These are phyloP conservation scores for Drosophila helvetica DNA, from an alignment of 2,888 invertebrate species.

Conservation along the genomic window DNA sequence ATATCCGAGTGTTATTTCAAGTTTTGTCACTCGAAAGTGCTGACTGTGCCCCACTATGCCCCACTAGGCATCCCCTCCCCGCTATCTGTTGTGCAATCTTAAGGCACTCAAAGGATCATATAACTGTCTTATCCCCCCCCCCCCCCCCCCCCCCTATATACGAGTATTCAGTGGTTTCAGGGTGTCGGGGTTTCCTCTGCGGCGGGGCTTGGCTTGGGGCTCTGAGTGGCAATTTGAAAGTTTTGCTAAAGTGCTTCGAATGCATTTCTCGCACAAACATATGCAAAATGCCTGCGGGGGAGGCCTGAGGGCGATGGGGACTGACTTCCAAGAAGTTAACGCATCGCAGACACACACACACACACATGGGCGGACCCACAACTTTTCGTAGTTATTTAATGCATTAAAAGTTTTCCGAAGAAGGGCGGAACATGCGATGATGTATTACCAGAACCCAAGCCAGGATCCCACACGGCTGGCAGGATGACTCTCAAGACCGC, in stretches of 20 bases:
- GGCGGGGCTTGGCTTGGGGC: no score
- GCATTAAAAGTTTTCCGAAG: conserved; percentile 62
- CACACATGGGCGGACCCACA: conserved; percentile 5
- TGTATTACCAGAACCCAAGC: neutral
- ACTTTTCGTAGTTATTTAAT: conserved; percentile 68
- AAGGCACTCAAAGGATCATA: conserved; percentile 35
- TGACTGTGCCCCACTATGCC: neutral
- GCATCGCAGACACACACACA: no score
- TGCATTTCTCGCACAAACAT: conserved; percentile 26
- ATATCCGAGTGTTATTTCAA: conserved; percentile 21
- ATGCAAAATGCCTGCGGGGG: conserved; percentile 24
- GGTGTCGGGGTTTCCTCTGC: no score
- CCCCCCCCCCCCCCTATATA: conserved; percentile 1
- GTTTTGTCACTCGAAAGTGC: conserved; percentile 22
- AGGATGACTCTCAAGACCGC: no score
- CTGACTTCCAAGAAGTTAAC: conserved; percentile 13
- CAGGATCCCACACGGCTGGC: neutral
- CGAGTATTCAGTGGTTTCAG: neutral
- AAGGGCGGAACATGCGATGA: neutral
- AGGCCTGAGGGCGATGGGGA: neutral
- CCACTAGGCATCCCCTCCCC: neutral
- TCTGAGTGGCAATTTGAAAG: conserved; percentile 14
- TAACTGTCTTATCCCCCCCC: conserved; percentile 23
- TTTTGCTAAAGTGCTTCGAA: conserved; percentile 33
- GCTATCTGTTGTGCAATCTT: conserved; percentile 17